Evolutionary conservation across 2,888 invertebrate genomes (phyloP).

Genomic region (Sabellastarte sp.): DNA sequence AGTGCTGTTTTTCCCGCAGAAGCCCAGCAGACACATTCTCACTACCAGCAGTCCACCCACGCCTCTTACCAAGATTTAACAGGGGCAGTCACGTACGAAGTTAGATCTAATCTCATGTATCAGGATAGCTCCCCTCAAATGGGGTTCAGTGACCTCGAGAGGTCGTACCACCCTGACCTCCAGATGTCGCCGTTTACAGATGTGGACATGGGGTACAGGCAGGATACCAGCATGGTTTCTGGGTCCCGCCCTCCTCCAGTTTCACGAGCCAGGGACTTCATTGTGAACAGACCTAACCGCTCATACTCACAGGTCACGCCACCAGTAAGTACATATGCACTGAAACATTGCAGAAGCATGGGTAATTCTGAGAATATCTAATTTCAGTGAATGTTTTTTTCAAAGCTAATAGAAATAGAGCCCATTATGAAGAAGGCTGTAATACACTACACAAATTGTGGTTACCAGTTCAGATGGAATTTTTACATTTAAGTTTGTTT

Average conservation of each 20-base stretch:
- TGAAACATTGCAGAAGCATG: too few relatives aligned
- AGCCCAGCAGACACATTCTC: neutral
- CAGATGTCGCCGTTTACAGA: neutral
- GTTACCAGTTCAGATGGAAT: too few relatives aligned
- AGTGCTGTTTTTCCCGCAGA: neutral
- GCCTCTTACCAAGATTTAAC: too few relatives aligned
- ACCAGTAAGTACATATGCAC: neutral
- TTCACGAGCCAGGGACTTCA: constrained; percentile 46
- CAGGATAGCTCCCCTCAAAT: neutral
- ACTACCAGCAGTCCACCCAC: neutral
- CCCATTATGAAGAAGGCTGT: too few relatives aligned
- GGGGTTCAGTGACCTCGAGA: neutral
- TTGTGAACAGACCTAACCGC: neutral
- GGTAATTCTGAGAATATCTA: too few relatives aligned
- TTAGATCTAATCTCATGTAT: neutral
- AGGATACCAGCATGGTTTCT: neutral
- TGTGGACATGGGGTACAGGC: neutral
- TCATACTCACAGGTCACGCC: neutral
- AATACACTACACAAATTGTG: too few relatives aligned
- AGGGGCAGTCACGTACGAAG: too few relatives aligned
- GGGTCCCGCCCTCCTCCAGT: too few relatives aligned
- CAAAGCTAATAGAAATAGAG: too few relatives aligned
- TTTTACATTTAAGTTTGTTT: too few relatives aligned
- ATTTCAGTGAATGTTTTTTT: too few relatives aligned
- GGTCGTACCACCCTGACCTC: neutral